These are phyloP conservation scores for Penaeus vannamei DNA, from an alignment of 1,140 invertebrate species.

Conservation along the genomic window DNA sequence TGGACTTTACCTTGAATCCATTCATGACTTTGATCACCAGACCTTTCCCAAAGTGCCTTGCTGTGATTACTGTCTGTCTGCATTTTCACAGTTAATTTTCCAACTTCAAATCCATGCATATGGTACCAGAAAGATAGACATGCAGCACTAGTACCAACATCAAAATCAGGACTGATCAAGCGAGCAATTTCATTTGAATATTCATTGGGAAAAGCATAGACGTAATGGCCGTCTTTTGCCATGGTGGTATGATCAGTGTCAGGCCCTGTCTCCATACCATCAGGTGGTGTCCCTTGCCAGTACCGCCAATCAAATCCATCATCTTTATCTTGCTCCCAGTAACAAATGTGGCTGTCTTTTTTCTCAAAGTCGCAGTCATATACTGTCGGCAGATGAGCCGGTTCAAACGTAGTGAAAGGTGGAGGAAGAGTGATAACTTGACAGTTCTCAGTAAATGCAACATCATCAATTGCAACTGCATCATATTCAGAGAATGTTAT, in stretches of 20 bases:
- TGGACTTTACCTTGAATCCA: conserved; percentile 55
- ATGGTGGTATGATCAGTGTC: conserved; percentile 48
- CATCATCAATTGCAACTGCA: conserved; percentile 56
- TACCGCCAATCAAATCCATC: conserved; percentile 46
- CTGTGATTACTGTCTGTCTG: not conserved
- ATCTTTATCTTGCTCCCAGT: conserved; percentile 42
- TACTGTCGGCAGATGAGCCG: conserved; percentile 49
- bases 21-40: conserved; percentile 47
- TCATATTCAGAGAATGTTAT: conserved; percentile 50
- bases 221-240: conserved; percentile 46
- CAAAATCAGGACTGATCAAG: conserved; percentile 38
- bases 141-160: conserved; percentile 27
- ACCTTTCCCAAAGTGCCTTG: conserved; percentile 29
- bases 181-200: not conserved
- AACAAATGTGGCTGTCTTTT: conserved; percentile 23
- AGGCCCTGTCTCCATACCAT: conserved; percentile 45
- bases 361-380: conserved; percentile 62
- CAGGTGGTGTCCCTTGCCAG: conserved; percentile 44
- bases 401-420: conserved; percentile 40
- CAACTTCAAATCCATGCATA: conserved; percentile 58
- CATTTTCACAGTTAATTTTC: conserved; percentile 19
- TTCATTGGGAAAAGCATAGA: conserved; percentile 37
- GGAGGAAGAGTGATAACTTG: conserved; percentile 39
- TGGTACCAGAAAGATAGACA: conserved; percentile 61
- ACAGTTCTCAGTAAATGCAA: conserved; percentile 45